phyloP scores from a whole-genome alignment of 1,140 invertebrate species.

The Drosophila kurseongensis region DNA sequence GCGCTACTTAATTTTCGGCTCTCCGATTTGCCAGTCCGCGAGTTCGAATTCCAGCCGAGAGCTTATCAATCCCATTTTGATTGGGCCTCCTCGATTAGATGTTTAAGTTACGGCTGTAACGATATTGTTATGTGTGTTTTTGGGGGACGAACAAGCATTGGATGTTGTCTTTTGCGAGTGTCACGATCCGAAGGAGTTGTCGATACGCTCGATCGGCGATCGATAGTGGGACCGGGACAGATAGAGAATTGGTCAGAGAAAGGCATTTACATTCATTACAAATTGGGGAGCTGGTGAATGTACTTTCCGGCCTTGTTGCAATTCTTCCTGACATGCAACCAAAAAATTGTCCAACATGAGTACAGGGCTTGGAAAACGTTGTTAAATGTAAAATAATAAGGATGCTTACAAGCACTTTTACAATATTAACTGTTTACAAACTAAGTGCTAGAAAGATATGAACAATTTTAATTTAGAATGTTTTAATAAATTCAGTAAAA shows the following conservation, averaged over 20 bases:
- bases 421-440: too few relatives aligned
- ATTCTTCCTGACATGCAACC: constrained; percentile 2
- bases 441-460: too few relatives aligned
- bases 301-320: constrained; percentile 2
- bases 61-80: constrained; percentile 51
- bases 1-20: constrained; percentile 72
- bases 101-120: constrained; percentile 34
- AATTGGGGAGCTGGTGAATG: constrained; percentile 37
- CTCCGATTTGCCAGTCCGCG: not conserved
- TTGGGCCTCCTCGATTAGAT: constrained; percentile 41
- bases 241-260: constrained; percentile 15
- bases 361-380: constrained; percentile 1
- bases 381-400: not conserved
- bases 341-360: not conserved
- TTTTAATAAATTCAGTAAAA: too few relatives aligned
- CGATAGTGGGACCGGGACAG: constrained; percentile 22
- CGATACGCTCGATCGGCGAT: constrained; percentile 45
- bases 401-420: not conserved
- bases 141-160: constrained; percentile 20
- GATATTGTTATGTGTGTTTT: constrained; percentile 29
- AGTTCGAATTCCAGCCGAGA: not conserved
- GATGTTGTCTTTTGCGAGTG: constrained; percentile 34
- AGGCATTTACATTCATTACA: constrained; percentile 47
- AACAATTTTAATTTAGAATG: too few relatives aligned
- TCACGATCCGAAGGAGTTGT: constrained; percentile 39